Evolutionary conservation across 2,113 vertebrate genomes (phyloP), one percentile per base, ranked within the genome.

Genomic region (Clarias batrachus): DNA sequence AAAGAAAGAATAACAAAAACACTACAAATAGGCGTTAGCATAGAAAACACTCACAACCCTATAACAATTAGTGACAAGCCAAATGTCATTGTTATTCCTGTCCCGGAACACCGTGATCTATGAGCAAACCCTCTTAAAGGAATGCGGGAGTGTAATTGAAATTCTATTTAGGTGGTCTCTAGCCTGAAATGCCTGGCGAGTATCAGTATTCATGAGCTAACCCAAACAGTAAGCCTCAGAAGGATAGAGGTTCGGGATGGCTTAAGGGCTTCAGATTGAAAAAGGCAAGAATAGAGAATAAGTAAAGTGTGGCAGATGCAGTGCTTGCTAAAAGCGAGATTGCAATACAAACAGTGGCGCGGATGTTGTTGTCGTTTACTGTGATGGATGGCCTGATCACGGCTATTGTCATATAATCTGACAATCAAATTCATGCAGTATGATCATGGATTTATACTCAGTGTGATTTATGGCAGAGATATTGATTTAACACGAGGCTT

Each of bases 171-270:
- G 60, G 86, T 82, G 70, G 78, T 71, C 83, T 83, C 63, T 48
- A 76, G 63, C 8, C 33, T 89, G 82, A 86, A 81, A 84, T 86
- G 74, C 84, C 90, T 89, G n/a, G 73, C 73, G 57, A 59, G 77
- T 81, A 88, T 90, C 86, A 78, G 89, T 90, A 87, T 90, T 89
- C 88, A 89, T 87, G 71, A 76, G 48, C 81, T 48, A 86, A 82
- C 81, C 85, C 85, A 87, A 87, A 83, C 82, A 68, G 74, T 89
- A 89, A 91, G 89, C 89, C 81, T 89, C 85, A 78, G 66, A 87
- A 87, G 84, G 82, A 89, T 88, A 52, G 87, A 87, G 83, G 68
- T 88, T 87, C 52, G 81, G 87, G 37, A 84, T 90, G 86, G 89
- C 90, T 91, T 90, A 86, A 85, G 82, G 83, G 87, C 84, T 90